Conservation (phyloP, 2,113 vertebrate species). For the Papio anubis region DNA sequence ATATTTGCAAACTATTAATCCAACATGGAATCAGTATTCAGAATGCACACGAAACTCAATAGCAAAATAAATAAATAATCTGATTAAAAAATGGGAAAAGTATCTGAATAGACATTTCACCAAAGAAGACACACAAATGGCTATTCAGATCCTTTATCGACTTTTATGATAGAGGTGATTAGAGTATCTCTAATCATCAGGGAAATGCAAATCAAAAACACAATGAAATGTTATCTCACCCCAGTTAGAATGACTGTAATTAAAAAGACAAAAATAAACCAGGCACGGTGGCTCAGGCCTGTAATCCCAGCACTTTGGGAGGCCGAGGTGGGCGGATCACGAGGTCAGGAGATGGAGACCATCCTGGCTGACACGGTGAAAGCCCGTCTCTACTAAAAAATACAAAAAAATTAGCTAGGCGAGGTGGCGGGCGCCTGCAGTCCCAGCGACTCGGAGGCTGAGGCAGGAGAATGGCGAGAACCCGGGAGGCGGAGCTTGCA, state of each 20-base stretch:
- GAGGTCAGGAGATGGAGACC: too few species aligned
- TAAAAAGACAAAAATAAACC: not conserved
- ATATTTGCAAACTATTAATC: not conserved
- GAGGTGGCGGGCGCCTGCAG: accelerated
- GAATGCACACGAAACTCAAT: not conserved
- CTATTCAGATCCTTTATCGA: too few species aligned
- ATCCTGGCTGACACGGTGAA: too few species aligned
- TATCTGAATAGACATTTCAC: not conserved
- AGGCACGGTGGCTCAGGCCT: too few species aligned
- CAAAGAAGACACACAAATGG: not conserved
- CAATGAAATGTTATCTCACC: not conserved
- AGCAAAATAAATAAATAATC: not conserved
- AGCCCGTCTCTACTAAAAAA: too few species aligned
- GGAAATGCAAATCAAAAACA: not conserved
- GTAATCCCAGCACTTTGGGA: too few species aligned
- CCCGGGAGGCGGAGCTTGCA: too few species aligned
- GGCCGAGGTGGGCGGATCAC: accelerated
- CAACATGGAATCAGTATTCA: not conserved
- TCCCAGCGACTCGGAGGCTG: too few species aligned
- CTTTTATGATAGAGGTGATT: too few species aligned
- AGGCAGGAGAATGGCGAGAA: too few species aligned
- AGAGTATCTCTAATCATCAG: not conserved
- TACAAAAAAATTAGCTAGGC: too few species aligned
- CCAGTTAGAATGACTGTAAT: not conserved
- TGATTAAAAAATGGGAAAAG: not conserved